phyloP scores from a whole-genome alignment of 2,113 vertebrate genomes.

The Clarias batrachus region DNA sequence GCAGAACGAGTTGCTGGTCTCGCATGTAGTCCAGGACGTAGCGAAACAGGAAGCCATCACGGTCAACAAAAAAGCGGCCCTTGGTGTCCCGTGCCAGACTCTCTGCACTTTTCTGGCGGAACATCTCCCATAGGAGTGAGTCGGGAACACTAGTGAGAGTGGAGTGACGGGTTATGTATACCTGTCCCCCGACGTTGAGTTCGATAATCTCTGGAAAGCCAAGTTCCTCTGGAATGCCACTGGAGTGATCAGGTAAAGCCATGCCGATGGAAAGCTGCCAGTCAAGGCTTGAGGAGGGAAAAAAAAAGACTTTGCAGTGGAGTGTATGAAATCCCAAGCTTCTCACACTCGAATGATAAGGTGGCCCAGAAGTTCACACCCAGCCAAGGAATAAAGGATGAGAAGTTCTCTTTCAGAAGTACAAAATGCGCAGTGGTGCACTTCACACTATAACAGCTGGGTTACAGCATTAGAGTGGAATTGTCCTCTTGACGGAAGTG shows the following conservation, averaged over 20 bases:
- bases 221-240: constrained; percentile 74
- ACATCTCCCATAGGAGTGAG: constrained; percentile 90
- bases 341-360: neutral
- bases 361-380: constrained; percentile 10
- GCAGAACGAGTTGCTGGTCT: constrained; percentile 88
- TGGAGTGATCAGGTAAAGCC: constrained; percentile 79
- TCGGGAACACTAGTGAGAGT: constrained; percentile 87
- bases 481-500: neutral
- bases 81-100: constrained; percentile 88
- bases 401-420: neutral
- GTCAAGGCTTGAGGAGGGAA: neutral
- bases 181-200: constrained; percentile 92
- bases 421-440: neutral
- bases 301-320: neutral
- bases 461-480: neutral
- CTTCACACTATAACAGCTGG: neutral
- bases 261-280: constrained; percentile 60
- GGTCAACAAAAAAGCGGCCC: constrained; percentile 89
- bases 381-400: neutral
- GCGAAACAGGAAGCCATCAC: constrained; percentile 91
- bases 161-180: constrained; percentile 89
- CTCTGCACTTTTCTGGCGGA: constrained; percentile 77
- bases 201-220: constrained; percentile 89
- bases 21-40: constrained; percentile 94
- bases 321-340: constrained; percentile 1